Evolutionary conservation across 2,888 invertebrate genomes (phyloP), one percentile per base, ranked within the genome.

Genomic region (Alloplasta piceator): DNA sequence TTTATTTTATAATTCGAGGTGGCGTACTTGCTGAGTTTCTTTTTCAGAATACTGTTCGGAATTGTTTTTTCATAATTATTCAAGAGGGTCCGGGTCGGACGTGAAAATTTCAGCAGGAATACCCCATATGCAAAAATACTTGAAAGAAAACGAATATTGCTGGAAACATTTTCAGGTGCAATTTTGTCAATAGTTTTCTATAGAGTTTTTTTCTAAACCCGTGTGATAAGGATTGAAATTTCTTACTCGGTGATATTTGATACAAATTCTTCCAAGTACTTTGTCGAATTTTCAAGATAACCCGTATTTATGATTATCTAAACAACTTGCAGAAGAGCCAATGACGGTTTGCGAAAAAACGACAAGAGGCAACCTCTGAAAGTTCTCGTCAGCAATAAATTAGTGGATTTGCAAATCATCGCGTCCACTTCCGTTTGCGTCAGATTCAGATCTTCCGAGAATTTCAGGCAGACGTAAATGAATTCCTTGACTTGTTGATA

Each of bases 281-380:
- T 95, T 6, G 98, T 98, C 0, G 99, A 98, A 89, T 97, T 97
- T 92, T 99, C 99, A 85, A 99, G 93, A 92, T 99, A 98, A 83
- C 98, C 97, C 5, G 99, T 99, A 92, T 99, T 99, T 76, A 99
- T 97, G 46, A 99, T 98, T 82, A 99, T 98, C 94, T 99, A 98
- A 85, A 97, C 96, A 56, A 96, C 94, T 91, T 94, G 93, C 80
- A 98, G 94, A 6, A 99, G 93, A n/a, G 97, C 97, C 72, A 99
- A 94, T 43, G 96, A 97, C 0, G 97, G 96, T 85, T 97, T 96
- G 83, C 96, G 95, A 89, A 99, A 98, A 36, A 98, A 94, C 0
- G 97, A 96, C 0, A 98, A 98, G 6, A 99, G 94, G 89, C 98
- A 98, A 12, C 98, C 98, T 80, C 98, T 97, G 90, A 99, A 97